Conservation (phyloP, 2,797 vertebrate genomes). For the Megalops cyprinoides region DNA sequence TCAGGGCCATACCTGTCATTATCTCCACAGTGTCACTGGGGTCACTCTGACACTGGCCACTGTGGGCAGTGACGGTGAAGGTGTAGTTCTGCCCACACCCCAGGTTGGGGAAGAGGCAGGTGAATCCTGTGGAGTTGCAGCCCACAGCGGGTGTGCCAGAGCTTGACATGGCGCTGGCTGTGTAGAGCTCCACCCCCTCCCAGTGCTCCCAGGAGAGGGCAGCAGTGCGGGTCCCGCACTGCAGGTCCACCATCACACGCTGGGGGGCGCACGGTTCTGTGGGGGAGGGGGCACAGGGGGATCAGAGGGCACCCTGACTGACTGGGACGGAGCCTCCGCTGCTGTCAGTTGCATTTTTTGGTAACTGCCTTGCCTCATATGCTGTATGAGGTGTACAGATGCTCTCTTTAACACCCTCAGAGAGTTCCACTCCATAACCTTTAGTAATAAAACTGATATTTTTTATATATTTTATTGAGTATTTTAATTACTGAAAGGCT, state of each 20-base stretch:
- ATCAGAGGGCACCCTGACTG: constrained; percentile 39
- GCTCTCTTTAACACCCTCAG: too few species aligned
- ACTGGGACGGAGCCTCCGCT: constrained; percentile 56
- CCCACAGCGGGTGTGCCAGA: constrained; percentile 42
- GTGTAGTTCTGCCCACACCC: constrained; percentile 67
- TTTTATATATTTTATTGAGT: too few species aligned
- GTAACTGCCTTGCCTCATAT: too few species aligned
- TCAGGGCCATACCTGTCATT: constrained; percentile 62
- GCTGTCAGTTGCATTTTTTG: not conserved
- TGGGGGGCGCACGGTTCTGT: constrained; percentile 66
- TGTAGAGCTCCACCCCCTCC: constrained; percentile 56
- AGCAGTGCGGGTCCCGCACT: constrained; percentile 55
- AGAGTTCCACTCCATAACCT: too few species aligned
- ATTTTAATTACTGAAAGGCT: too few species aligned
- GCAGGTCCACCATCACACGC: constrained; percentile 45
- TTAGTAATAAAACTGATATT: too few species aligned
- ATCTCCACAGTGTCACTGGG: constrained; percentile 40
- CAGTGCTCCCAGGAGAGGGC: constrained; percentile 58
- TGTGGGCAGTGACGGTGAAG: constrained; percentile 63
- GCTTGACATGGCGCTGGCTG: constrained; percentile 42
- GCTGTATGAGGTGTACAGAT: too few species aligned
- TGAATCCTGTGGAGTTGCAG: constrained; percentile 67
- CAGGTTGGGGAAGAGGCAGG: constrained; percentile 63
- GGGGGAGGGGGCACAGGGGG: not conserved
- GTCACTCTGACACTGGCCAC: constrained; percentile 56